phyloP scores from a whole-genome alignment of 2,888 invertebrate species.

The Spialia ferax region DNA sequence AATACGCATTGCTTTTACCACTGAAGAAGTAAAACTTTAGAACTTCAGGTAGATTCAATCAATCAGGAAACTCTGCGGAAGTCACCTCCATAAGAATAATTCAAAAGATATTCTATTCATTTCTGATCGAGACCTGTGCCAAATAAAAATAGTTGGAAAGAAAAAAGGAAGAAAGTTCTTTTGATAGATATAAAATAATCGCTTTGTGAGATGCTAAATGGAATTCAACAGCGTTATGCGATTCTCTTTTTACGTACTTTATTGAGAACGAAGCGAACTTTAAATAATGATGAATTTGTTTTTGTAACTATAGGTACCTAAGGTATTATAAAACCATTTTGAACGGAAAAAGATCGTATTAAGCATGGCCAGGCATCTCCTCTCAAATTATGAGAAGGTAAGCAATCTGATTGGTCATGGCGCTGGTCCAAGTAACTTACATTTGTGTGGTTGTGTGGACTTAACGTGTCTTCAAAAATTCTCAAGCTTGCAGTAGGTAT shows the following conservation, averaged over 20 bases:
- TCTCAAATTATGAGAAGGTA: too few relatives aligned
- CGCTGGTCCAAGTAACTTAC: too few relatives aligned
- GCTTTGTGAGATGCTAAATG: constrained; percentile 7
- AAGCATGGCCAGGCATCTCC: too few relatives aligned
- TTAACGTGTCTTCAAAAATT: too few relatives aligned
- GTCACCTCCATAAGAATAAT: neutral
- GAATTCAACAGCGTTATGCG: neutral
- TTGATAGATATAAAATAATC: constrained; percentile 2
- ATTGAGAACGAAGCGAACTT: neutral
- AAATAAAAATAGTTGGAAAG: constrained; percentile 1
- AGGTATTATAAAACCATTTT: too few relatives aligned
- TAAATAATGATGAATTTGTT: too few relatives aligned
- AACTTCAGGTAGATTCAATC: constrained; percentile 20
- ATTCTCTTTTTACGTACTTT: neutral
- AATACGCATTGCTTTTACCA: neutral
- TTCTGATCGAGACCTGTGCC: constrained; percentile 1
- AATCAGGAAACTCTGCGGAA: constrained; percentile 1
- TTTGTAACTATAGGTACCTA: too few relatives aligned
- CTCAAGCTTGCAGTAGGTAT: too few relatives aligned
- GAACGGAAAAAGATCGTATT: too few relatives aligned
- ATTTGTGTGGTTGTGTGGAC: too few relatives aligned
- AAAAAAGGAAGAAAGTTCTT: constrained; percentile 1
- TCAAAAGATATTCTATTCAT: constrained; percentile 13
- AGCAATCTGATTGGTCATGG: too few relatives aligned
- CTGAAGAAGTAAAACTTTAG: constrained; percentile 4